Base-by-base conservation (phyloP, 2,113 vertebrate genomes). In the Microtus oregoni region DNA sequence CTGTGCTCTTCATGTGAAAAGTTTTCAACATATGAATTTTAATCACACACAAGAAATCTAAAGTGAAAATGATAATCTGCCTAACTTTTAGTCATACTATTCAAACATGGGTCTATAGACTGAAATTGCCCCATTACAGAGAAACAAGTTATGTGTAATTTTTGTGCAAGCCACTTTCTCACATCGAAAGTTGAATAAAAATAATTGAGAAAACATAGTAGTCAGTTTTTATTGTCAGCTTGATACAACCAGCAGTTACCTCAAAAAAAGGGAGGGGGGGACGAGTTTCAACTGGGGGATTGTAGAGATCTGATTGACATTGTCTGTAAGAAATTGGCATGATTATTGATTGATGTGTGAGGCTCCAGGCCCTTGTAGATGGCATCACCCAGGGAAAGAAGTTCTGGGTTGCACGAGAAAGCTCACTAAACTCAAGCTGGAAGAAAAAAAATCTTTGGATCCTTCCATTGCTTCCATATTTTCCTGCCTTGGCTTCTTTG, bases 1-100 rank as follows among this genome's bases (percentile, higher is more conserved):
- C 58, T 72, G 44, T 35, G 41, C 32, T 70, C 65, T 73, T 81
- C 35, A 61, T 55, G 61, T 28, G 77, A 72, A 76, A 9, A 32
- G 22, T 67, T 70, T 94, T 89, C 72, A 44, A 20, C 8, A 22
- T 28, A 26, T 44, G 3, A 55, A 50, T 67, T 38, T 92, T 38
- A 78, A 15, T 61, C 72, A 86, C 38, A n/a, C 14, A 32, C 28
- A 55, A 73, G 44, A 35, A 73, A 52, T 26, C 32, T 30, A 65
- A 67, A 87, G 24, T 11, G 14, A 3, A 68, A 47, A 7, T 28
- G 55, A 58, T 76, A 86, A 83, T 73, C 11, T 3, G 72, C 32
- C 15, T 32, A 41, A 73, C 76, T 94, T 95, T 10, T 50, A 91
- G 30, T 68, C 75, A 83, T 24, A 38, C 90, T 44, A 38, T 90